Conservation (phyloP, 2,113 vertebrate genomes). For the Dissostichus mawsoni region DNA sequence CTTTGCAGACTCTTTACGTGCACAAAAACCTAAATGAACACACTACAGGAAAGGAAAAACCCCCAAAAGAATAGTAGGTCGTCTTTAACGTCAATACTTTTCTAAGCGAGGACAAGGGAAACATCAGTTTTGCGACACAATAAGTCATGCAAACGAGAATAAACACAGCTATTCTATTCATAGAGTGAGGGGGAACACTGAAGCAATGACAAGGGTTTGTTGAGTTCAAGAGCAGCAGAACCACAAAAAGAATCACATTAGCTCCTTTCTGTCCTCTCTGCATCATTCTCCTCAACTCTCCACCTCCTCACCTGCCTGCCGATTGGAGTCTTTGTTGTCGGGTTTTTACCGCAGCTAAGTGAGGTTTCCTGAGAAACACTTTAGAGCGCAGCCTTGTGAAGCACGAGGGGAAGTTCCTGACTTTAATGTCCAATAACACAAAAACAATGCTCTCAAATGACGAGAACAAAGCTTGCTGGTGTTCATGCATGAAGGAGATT, state of each 20-base stretch:
- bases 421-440: conserved; percentile 56
- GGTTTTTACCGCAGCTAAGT: conserved; percentile 44
- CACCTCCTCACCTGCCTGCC: conserved; percentile 24
- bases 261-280: not conserved
- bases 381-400: conserved; percentile 25
- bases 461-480: conserved; percentile 49
- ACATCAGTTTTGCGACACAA: no score
- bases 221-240: not conserved
- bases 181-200: not conserved
- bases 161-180: not conserved
- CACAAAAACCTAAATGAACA: no score
- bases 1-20: no score
- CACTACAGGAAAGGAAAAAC: no score
- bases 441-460: conserved; percentile 37
- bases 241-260: not conserved
- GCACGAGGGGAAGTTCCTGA: conserved; percentile 12
- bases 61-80: no score
- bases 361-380: conserved; percentile 45
- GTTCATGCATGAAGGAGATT: conserved; percentile 60
- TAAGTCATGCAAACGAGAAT: no score
- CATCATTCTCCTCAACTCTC: not conserved
- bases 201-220: not conserved
- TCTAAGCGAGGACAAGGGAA: not conserved
- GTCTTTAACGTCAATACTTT: no score
- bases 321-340: conserved; percentile 36